Conservation (phyloP, 2,888 invertebrate species). For the Parnassius mnemosyne region DNA sequence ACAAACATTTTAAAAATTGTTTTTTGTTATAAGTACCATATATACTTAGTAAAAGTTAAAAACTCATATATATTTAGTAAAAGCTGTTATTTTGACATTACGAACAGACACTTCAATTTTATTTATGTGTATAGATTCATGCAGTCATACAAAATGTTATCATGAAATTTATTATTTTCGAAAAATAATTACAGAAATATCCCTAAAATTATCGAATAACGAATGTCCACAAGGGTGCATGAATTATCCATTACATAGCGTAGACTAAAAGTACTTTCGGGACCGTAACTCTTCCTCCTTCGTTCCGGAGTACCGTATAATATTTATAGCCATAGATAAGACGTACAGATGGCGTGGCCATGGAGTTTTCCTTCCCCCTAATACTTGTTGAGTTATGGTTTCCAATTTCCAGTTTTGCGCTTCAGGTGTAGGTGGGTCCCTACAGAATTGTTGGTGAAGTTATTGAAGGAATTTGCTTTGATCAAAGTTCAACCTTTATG, state of each 20-base stretch:
- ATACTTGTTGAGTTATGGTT: constrained; percentile 79
- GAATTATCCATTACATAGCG: constrained; percentile 73
- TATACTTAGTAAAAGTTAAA: no score
- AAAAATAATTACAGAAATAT: constrained; percentile 66
- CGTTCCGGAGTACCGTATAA: constrained; percentile 64
- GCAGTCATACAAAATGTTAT: not conserved
- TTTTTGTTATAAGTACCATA: no score
- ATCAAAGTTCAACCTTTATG: constrained; percentile 30
- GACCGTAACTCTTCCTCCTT: constrained; percentile 71
- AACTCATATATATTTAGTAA: no score
- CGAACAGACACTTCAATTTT: no score
- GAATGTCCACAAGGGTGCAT: constrained; percentile 65
- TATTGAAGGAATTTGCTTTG: constrained; percentile 36
- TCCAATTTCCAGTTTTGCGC: constrained; percentile 75
- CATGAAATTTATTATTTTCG: not conserved
- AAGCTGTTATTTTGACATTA: no score
- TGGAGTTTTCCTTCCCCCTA: constrained; percentile 75
- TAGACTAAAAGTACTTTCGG: constrained; percentile 63
- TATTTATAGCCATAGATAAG: constrained; percentile 77
- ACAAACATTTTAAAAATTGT: no score
- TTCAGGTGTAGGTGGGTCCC: constrained; percentile 61
- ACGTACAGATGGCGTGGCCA: constrained; percentile 73
- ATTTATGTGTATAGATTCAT: not conserved
- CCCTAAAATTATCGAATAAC: constrained; percentile 65
- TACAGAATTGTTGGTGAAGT: constrained; percentile 42